Base-by-base conservation (phyloP, 2,113 vertebrate genomes). In the Cervus canadensis region DNA sequence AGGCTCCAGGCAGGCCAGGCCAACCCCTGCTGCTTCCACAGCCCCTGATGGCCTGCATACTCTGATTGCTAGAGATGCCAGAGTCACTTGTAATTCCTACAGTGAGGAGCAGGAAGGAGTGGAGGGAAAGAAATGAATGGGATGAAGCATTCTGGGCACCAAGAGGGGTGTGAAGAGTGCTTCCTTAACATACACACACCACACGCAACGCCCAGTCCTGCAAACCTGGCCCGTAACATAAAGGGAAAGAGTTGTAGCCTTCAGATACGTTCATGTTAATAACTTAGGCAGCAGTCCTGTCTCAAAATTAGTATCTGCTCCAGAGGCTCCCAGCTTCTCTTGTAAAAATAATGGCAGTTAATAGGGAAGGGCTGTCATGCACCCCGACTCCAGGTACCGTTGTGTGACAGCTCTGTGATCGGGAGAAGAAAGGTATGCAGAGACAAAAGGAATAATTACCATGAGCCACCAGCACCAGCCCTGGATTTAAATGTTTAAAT, bases 391-490 rank as follows among this genome's bases (percentile, higher is more conserved):
- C 93, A 97, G 99, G 98, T 98, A 98, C 95, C 12, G 91, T 91
- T 7, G 92, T 28, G 92, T 98, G 99, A 98, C 99, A 99, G 99
- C 98, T 97, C 95, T 59, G 96, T 98, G 98, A 98, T 98, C 97
- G 57, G 87, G 97, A 93, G 96, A 4, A 96, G 98, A 74, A 81
- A 98, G 97, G 97, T 86, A 83, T 3, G 97, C 98, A 43, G 95
- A 99, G 98, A 99, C 98, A 99, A 99, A 99, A 98, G 96, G 98
- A 97, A 98, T 98, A 98, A 99, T 99, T 98, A 99, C 98, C 98
- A 98, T 7, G 83, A 98, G 98, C 98, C 98, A 87, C 88, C 96
- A 98, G 98, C 96, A 98, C 98, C 98, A 98, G 98, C 97, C 98
- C 97, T 85, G 98, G 98, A 98, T 99, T 98, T 98, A 98, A 98